phyloP scores from a whole-genome alignment of 2,797 vertebrate genomes.

The Remorina albescens region DNA sequence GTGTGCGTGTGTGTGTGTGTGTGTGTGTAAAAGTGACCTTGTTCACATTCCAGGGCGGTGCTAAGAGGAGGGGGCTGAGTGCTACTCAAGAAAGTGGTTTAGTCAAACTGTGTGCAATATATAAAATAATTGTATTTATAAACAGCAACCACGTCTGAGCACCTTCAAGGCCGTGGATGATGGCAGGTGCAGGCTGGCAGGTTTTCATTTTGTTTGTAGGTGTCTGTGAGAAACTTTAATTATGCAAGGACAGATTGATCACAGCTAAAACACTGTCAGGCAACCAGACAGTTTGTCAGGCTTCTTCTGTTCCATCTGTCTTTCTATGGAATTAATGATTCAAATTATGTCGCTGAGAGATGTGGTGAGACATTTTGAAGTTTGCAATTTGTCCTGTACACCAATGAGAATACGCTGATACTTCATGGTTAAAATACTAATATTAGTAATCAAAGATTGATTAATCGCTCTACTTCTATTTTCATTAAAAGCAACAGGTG shows the following conservation, averaged over 20 bases:
- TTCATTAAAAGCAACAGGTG: slow-evolving; percentile 10
- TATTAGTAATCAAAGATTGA: neutral
- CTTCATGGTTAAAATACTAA: neutral
- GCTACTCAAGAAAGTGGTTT: slow-evolving; percentile 7
- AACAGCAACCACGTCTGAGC: neutral
- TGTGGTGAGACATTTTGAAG: neutral
- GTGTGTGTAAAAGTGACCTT: slow-evolving; percentile 66
- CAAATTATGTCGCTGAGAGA: slow-evolving; percentile 17
- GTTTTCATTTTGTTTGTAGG: slow-evolving; percentile 29
- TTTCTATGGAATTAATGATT: slow-evolving; percentile 25
- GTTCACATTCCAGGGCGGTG: slow-evolving; percentile 31
- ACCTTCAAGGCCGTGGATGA: neutral
- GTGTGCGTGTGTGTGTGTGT: slow-evolving; percentile 13
- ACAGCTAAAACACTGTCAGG: slow-evolving; percentile 49
- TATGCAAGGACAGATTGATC: slow-evolving; percentile 47
- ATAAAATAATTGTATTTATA: neutral
- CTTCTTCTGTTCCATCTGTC: slow-evolving; percentile 47
- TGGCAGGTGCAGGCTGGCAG: slow-evolving; percentile 24
- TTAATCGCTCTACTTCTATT: slow-evolving; percentile 2
- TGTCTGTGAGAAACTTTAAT: slow-evolving; percentile 45
- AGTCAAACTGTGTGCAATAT: neutral
- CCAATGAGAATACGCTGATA: accelerated
- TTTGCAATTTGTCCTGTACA: neutral
- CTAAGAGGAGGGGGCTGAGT: slow-evolving; percentile 12
- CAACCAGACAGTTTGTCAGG: slow-evolving; percentile 38